A percentile compares a stretch with the other conserved stretches of the same genome.
Conservation (phyloP, 2,888 invertebrate genomes). For the Rapana venosa region DNA sequence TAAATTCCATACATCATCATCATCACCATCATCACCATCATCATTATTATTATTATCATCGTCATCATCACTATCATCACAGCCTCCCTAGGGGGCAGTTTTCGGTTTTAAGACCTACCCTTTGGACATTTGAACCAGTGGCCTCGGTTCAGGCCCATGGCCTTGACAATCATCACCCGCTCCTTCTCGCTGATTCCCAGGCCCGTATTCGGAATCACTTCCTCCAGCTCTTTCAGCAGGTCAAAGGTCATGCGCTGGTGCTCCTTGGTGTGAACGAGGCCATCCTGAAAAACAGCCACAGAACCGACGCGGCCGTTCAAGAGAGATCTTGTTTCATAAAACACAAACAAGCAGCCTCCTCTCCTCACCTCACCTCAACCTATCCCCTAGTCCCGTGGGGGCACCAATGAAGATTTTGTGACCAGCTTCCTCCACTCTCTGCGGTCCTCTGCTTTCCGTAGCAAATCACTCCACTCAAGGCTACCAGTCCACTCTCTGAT, state of each 20-base stretch:
- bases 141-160: conserved; percentile 82
- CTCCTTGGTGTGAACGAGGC: conserved; percentile 38
- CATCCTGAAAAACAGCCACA: conserved; percentile 27
- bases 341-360: too few relatives aligned
- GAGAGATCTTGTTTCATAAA: too few relatives aligned
- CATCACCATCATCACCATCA: background rate
- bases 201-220: conserved; percentile 51
- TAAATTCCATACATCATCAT: too few relatives aligned
- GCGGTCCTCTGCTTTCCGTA: too few relatives aligned
- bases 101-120: conserved; percentile 71
- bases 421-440: too few relatives aligned
- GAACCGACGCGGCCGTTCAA: too few relatives aligned
- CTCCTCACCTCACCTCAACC: too few relatives aligned
- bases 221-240: conserved; percentile 51
- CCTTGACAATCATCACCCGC: conserved; percentile 81
- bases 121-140: conserved; percentile 87
- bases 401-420: too few relatives aligned
- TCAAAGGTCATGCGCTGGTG: conserved; percentile 37
- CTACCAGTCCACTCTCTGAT: too few relatives aligned
- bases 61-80: background rate
- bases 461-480: too few relatives aligned
- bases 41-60: background rate
- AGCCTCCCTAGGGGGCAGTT: too few relatives aligned
- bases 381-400: too few relatives aligned
- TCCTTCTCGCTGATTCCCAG: conserved; percentile 79